A percentile compares a stretch with the other conserved stretches of the same genome.
These are phyloP conservation scores for Aphidius ervi DNA, from an alignment of 1,140 invertebrate genomes.

Conservation along the genomic window DNA sequence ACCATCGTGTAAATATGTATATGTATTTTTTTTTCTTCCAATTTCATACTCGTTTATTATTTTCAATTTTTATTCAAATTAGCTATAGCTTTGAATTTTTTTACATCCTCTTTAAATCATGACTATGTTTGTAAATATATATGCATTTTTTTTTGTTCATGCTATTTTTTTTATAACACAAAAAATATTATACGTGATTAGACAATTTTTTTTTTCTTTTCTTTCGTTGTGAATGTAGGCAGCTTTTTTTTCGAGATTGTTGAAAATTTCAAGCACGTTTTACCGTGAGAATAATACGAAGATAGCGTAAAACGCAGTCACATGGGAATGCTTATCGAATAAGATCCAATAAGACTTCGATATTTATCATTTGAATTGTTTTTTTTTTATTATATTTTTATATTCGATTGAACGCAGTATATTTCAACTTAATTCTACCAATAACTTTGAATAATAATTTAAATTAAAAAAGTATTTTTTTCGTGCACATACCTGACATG, in stretches of 20 bases:
- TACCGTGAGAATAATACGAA: slow-evolving; percentile 1
- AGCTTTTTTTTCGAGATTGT: not conserved
- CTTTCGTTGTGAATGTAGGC: not conserved
- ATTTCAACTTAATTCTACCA: slow-evolving; percentile 1
- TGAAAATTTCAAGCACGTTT: slow-evolving; percentile 18
- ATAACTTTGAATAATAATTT: not conserved
- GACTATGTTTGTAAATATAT: no score
- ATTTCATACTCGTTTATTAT: no score
- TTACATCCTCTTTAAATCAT: no score
- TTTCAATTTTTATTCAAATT: no score
- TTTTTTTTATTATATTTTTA: not conserved
- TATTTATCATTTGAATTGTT: slow-evolving; percentile 18
- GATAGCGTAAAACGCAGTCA: not conserved
- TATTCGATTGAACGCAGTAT: slow-evolving; percentile 14
- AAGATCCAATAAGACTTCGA: slow-evolving; percentile 18
- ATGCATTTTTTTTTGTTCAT: no score
- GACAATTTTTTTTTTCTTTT: not conserved
- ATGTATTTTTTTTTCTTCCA: no score
- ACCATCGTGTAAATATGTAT: no score
- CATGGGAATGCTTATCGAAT: slow-evolving; percentile 10
- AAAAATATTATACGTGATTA: no score
- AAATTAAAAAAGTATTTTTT: not conserved
- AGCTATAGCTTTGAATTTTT: no score
- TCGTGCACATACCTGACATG: no score
- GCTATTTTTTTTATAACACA: no score